These are phyloP conservation scores for Brachyptera putata DNA, from an alignment of 2,888 invertebrate species.

Conservation along the genomic window DNA sequence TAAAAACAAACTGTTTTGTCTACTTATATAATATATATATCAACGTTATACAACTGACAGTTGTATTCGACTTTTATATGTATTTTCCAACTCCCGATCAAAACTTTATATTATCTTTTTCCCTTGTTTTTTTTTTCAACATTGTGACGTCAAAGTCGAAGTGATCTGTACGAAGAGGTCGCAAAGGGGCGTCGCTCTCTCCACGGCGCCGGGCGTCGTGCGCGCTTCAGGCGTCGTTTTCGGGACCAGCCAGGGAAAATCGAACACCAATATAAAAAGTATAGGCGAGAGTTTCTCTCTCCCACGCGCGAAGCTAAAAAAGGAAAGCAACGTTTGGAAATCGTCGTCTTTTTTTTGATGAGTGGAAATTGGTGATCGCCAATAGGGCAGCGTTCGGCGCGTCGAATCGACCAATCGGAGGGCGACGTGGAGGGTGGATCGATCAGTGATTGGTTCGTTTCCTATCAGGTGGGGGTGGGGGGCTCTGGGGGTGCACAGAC, in stretches of 20 bases:
- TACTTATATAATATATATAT: too few species aligned
- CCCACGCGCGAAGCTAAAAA: constrained; percentile 3
- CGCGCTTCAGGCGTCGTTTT: constrained; percentile 3
- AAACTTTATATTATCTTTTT: neutral
- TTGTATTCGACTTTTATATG: too few species aligned
- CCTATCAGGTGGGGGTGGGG: constrained; percentile 4
- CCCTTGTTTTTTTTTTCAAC: neutral
- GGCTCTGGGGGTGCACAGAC: neutral
- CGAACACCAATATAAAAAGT: constrained; percentile 22
- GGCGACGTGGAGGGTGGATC: constrained; percentile 26
- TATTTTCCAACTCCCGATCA: neutral
- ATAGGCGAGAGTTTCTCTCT: too few species aligned
- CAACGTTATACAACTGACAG: too few species aligned
- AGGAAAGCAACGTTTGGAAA: neutral
- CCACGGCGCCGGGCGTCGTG: constrained; percentile 15
- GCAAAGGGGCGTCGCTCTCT: constrained; percentile 23
- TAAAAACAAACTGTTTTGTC: too few species aligned
- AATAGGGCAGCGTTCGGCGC: constrained; percentile 31
- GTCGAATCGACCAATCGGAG: constrained; percentile 23
- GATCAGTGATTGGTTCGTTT: constrained; percentile 31
- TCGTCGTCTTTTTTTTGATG: constrained; percentile 13
- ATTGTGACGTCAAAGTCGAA: neutral
- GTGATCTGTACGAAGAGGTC: constrained; percentile 1
- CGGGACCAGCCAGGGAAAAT: constrained; percentile 14
- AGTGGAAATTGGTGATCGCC: constrained; percentile 30